Percentiles rank a stretch among this genome's conserved stretches.
phyloP scores from a whole-genome alignment of 1,140 invertebrate species.

The Polypedilum vanderplanki region DNA sequence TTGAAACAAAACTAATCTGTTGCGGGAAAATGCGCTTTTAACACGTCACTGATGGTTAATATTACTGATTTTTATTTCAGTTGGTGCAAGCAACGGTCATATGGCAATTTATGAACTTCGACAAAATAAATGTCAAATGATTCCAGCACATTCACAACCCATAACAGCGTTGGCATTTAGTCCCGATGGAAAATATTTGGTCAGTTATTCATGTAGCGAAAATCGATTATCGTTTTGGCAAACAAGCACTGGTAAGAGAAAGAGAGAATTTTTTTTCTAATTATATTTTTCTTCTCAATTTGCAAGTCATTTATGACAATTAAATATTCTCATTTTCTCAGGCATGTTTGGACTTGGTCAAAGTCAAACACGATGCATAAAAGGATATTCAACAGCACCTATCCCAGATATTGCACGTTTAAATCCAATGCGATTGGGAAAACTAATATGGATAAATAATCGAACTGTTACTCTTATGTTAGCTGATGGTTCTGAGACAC shows the following conservation, averaged over 20 bases:
- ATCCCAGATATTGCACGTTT: conserved; percentile 79
- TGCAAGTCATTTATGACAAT: neutral
- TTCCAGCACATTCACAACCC: conserved; percentile 77
- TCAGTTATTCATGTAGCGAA: conserved; percentile 91
- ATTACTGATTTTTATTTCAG: conserved; percentile 45
- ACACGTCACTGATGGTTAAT: too few relatives aligned
- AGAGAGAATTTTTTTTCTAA: neutral
- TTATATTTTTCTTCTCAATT: conserved; percentile 31
- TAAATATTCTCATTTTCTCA: conserved; percentile 35
- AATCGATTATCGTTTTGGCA: conserved; percentile 98
- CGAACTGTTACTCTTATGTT: conserved; percentile 87
- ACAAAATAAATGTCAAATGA: conserved; percentile 86
- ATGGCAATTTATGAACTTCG: conserved; percentile 93
- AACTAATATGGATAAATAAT: conserved; percentile 86
- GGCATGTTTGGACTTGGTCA: conserved; percentile 89
- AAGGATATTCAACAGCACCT: conserved; percentile 87
- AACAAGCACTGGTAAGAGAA: conserved; percentile 62
- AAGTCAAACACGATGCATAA: conserved; percentile 84
- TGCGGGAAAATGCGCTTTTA: too few relatives aligned
- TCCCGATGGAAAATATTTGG: conserved; percentile 94
- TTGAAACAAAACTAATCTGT: too few relatives aligned
- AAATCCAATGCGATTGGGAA: conserved; percentile 79
- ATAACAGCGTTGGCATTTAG: conserved; percentile 92
- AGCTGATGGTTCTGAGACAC: conserved; percentile 83
- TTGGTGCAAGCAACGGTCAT: conserved; percentile 86